Evolutionary conservation across 1,140 invertebrate genomes (phyloP), one percentile per base, ranked within the genome.

Genomic region (Pogonognathellus flavescens): DNA sequence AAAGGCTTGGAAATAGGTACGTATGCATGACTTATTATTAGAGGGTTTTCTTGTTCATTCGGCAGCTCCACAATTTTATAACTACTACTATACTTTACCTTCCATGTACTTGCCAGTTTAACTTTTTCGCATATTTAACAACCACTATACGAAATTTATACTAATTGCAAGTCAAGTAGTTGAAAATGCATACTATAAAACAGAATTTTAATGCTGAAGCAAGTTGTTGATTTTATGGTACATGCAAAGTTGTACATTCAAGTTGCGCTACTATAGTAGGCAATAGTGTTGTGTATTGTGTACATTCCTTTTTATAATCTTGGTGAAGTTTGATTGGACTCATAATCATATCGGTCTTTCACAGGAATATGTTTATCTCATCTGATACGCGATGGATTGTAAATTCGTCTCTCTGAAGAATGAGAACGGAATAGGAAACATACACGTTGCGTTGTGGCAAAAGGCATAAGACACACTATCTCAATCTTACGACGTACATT

Each of bases 11-110:
- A 57, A 57, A 57, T 13, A 57, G 11, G 49, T 31, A 49, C 70
- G n/a, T 76, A 41, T 31, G 11, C n/a, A 76, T 76, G 41, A 76
- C 70, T 76, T 76, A 41, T 76, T 76, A 41, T 76, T 49, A 31
- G 70, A 50, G 16, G 70, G 25, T 76, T 76, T 76, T 76, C 70
- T 76, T 76, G 41, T 50, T 25, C 70, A 76, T 76, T 76, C 41
- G 70, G 70, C 16, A 49, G 22, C 22, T 70, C 16, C 66, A 31
- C 9, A 41, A 50, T 49, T 16, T 8, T 18, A 76, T n/a, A 18
- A 22, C 14, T 41, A 50, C 41, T 49, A 49, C 9, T 50, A 66
- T 13, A n/a, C 31, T 41, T 41, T 41, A 41, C 31, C 31, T 41
- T 49, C 31, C 13, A n/a, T 76, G 16, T 76, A 31, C 70, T 49